These are phyloP conservation scores for Serrognathus titanus DNA, from an alignment of 2,888 invertebrate genomes.

Conservation along the genomic window DNA sequence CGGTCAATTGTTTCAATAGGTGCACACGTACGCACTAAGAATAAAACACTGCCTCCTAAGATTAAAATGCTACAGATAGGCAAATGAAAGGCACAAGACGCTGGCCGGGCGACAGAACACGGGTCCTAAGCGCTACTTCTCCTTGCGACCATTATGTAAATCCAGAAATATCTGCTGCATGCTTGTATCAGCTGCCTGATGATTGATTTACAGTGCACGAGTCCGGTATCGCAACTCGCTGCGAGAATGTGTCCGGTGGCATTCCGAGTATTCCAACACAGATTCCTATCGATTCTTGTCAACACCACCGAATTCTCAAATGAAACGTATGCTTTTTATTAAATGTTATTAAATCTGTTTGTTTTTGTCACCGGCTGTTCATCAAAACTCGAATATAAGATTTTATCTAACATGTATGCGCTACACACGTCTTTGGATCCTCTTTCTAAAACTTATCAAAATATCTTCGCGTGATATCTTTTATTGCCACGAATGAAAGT, in stretches of 20 bases:
- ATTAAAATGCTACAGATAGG: conserved; percentile 29
- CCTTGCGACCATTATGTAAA: conserved; percentile 37
- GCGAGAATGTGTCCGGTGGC: conserved; percentile 33
- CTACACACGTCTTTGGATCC: no score
- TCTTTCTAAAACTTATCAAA: no score
- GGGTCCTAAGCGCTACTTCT: conserved; percentile 30
- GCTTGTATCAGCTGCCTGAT: conserved; percentile 36
- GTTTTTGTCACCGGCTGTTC: not conserved
- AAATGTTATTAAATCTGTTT: conserved; percentile 3
- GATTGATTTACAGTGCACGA: conserved; percentile 38
- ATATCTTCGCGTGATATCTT: no score
- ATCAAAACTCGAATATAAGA: not conserved
- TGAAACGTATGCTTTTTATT: conserved; percentile 10
- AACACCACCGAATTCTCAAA: conserved; percentile 22
- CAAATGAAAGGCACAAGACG: conserved; percentile 33
- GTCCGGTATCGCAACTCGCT: conserved; percentile 22
- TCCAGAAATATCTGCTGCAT: conserved; percentile 32
- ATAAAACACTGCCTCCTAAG: conserved; percentile 20
- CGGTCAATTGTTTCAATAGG: conserved; percentile 2
- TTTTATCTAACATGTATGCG: no score
- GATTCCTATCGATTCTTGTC: conserved; percentile 27
- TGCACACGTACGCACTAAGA: conserved; percentile 19
- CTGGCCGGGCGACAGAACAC: conserved; percentile 27
- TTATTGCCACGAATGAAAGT: no score
- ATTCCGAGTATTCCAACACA: conserved; percentile 32